A percentile compares a stretch with the other conserved stretches of the same genome.
phyloP scores from a whole-genome alignment of 2,888 invertebrate species.

The Hypomecis atomaria region DNA sequence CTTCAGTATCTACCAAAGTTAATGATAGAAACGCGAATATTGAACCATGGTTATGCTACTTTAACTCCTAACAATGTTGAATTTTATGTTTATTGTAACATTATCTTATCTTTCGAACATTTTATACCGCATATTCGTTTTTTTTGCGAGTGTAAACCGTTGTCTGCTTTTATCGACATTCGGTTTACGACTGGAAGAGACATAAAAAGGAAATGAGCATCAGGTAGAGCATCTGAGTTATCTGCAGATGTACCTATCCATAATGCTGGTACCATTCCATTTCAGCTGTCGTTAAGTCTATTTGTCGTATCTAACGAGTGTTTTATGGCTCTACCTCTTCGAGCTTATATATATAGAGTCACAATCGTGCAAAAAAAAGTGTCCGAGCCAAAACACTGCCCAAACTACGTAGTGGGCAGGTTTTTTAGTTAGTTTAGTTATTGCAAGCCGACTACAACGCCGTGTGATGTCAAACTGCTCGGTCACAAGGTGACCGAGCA shows the following conservation, averaged over 20 bases:
- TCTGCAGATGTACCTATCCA: conserved; percentile 2
- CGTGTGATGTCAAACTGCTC: too few species aligned
- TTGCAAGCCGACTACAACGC: too few species aligned
- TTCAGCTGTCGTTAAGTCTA: conserved; percentile 19
- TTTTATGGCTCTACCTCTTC: not conserved
- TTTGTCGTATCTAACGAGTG: conserved; percentile 7
- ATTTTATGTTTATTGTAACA: conserved; percentile 23
- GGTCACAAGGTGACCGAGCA: too few species aligned
- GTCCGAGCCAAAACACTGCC: too few species aligned
- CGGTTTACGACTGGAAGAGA: conserved; percentile 39
- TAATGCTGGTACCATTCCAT: conserved; percentile 5
- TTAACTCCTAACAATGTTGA: conserved; percentile 21
- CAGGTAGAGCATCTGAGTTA: conserved; percentile 39
- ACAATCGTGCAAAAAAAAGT: too few species aligned
- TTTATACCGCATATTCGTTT: conserved; percentile 35
- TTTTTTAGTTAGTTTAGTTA: too few species aligned
- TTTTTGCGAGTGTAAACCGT: conserved; percentile 30
- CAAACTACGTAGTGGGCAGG: too few species aligned
- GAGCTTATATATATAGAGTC: too few species aligned
- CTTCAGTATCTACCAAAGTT: not conserved
- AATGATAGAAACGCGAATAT: conserved; percentile 2
- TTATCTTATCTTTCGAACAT: conserved; percentile 34
- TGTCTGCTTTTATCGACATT: conserved; percentile 35
- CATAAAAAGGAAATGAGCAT: conserved; percentile 42
- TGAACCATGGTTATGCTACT: not conserved